Conservation (phyloP, 1,140 invertebrate species). For the Papilio polyxenes region DNA sequence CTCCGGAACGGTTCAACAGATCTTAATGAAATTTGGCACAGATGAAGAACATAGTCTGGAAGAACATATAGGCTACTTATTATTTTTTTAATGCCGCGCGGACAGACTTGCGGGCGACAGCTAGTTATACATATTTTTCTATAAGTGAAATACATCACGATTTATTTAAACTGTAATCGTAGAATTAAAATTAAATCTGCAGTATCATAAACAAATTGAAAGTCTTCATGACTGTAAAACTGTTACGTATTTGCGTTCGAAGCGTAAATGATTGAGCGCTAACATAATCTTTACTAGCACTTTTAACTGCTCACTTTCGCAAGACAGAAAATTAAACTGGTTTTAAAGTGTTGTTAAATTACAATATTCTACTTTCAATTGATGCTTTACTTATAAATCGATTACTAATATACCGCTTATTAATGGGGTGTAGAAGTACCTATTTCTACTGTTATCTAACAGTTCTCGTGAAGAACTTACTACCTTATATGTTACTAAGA, state of each 20-base stretch:
- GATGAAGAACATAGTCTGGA: no score
- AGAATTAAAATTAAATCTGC: no score
- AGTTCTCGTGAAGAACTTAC: no score
- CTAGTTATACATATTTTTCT: no score
- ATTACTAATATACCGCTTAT: not conserved
- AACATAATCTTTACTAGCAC: slow-evolving; percentile 28
- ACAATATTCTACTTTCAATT: slow-evolving; percentile 30
- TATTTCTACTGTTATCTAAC: no score
- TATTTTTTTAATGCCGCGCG: no score
- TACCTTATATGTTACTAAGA: no score
- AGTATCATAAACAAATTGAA: not conserved
- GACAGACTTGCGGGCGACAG: no score
- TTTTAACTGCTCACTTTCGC: not conserved
- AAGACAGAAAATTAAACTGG: slow-evolving; percentile 23
- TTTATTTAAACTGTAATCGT: not conserved
- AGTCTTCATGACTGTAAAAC: not conserved
- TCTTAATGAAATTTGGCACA: no score
- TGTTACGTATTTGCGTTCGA: not conserved
- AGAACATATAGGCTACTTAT: no score
- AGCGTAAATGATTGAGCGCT: slow-evolving; percentile 21
- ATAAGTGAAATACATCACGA: not conserved
- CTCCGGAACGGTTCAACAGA: no score
- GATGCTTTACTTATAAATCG: not conserved
- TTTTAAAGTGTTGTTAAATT: slow-evolving; percentile 27
- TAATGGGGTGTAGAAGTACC: not conserved